Evolutionary conservation across 1,140 invertebrate species (phyloP).

Genomic region (Ceratoteleas bidentatus): DNA sequence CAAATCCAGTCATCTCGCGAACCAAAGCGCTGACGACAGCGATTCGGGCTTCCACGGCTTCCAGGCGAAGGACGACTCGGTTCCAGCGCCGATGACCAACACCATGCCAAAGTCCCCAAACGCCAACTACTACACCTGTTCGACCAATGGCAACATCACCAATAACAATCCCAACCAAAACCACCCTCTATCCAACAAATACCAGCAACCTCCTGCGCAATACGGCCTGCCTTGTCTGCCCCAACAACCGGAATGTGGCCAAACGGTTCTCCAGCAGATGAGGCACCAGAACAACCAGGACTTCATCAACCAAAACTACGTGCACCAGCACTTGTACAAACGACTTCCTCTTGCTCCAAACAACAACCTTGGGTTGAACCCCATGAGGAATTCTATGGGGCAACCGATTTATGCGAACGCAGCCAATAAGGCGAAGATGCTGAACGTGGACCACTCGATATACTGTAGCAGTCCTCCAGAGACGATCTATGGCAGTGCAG

Average conservation of each 20-base stretch:
- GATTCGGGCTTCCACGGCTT: constrained; percentile 84
- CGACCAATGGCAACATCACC: not conserved
- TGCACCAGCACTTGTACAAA: constrained; percentile 60
- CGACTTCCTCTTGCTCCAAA: constrained; percentile 28
- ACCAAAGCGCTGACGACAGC: constrained; percentile 83
- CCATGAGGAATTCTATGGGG: constrained; percentile 72
- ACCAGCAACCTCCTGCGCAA: constrained; percentile 1
- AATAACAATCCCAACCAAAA: constrained; percentile 3
- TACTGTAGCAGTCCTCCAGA: constrained; percentile 86
- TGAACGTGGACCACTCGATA: constrained; percentile 84
- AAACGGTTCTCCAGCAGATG: constrained; percentile 54
- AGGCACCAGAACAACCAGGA: constrained; percentile 63
- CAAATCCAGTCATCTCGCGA: constrained; percentile 54
- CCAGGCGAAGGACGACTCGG: constrained; percentile 79
- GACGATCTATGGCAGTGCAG: constrained; percentile 69
- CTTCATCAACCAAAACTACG: constrained; percentile 48
- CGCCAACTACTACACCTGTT: constrained; percentile 12
- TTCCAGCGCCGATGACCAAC: constrained; percentile 75
- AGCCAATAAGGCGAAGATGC: constrained; percentile 90
- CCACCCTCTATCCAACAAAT: not conserved
- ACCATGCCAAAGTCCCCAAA: constrained; percentile 21
- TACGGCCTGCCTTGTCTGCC: constrained; percentile 45
- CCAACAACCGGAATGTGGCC: constrained; percentile 58
- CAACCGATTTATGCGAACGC: constrained; percentile 94
- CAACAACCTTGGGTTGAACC: constrained; percentile 65